These are phyloP conservation scores for Pelagia noctiluca DNA, from an alignment of 30 jellyfish, hydroid and myxozoan genomes.

Conservation along the genomic window DNA sequence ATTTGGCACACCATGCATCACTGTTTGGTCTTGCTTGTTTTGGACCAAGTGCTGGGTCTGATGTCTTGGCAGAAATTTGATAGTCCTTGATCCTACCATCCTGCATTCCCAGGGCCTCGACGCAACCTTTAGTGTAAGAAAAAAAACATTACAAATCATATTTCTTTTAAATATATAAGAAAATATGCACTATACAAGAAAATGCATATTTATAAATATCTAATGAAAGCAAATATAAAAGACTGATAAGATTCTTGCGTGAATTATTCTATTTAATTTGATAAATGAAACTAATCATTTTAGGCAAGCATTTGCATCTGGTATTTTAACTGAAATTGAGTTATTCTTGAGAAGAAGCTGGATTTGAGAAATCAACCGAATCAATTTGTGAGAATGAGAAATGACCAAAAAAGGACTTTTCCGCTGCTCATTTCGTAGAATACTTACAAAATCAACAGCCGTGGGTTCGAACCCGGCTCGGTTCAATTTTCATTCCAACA, in stretches of 20 bases:
- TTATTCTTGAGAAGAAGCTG: too few species aligned
- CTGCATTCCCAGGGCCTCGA: conserved; percentile 63
- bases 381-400: too few species aligned
- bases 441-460: too few species aligned
- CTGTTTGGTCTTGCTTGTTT: conserved; percentile 58
- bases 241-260: background rate
- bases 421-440: too few species aligned
- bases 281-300: background rate
- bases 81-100: conserved; percentile 64
- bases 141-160: background rate
- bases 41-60: conserved; percentile 57
- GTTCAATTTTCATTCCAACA: too few species aligned
- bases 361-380: too few species aligned
- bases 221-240: too few species aligned
- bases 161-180: background rate
- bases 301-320: too few species aligned
- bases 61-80: conserved; percentile 48
- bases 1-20: conserved; percentile 78
- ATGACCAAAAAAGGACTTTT: too few species aligned
- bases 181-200: background rate
- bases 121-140: conserved; percentile 35
- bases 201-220: background rate
- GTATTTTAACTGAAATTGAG: too few species aligned
- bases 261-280: background rate
- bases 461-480: too few species aligned